Percentiles rank a stretch among this genome's conserved stretches.
phyloP scores from a whole-genome alignment of 1,140 invertebrate species.

The Lepidotrigona ventralis region DNA sequence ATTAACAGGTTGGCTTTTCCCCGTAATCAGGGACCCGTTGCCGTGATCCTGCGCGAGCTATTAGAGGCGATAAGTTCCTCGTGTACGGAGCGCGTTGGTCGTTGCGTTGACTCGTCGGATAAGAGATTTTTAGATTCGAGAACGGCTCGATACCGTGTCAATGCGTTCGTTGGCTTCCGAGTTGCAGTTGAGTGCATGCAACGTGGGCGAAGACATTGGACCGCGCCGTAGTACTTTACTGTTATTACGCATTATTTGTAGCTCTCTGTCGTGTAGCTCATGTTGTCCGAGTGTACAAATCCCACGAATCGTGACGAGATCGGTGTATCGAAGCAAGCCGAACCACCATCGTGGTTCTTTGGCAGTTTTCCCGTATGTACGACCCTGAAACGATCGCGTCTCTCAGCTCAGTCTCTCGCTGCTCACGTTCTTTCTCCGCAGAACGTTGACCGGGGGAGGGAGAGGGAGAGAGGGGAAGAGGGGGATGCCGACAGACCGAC shows the following conservation, averaged over 20 bases:
- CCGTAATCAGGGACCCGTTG: not conserved
- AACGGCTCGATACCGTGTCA: not conserved
- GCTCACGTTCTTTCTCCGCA: slow-evolving; percentile 13
- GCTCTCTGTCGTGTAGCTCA: not conserved
- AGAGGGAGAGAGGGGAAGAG: not conserved
- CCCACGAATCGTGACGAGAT: no score
- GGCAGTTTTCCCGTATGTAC: no score
- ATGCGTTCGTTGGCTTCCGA: not conserved
- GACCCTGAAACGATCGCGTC: no score
- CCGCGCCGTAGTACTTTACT: not conserved
- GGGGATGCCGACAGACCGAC: not conserved
- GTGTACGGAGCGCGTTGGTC: not conserved
- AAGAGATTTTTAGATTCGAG: not conserved
- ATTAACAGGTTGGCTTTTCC: slow-evolving; percentile 11
- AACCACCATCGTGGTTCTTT: no score
- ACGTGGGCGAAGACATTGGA: not conserved
- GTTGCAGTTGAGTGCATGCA: not conserved
- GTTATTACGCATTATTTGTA: not conserved
- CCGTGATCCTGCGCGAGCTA: not conserved
- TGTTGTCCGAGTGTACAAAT: not conserved
- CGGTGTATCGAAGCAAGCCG: no score
- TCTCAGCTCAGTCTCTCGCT: not conserved
- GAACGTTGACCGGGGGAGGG: slow-evolving; percentile 27
- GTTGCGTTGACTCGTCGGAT: not conserved
- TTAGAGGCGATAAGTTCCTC: not conserved